A percentile compares a stretch with the other conserved stretches of the same genome.
phyloP scores from a whole-genome alignment of 2,113 vertebrate genomes.

The Megalops atlanticus region DNA sequence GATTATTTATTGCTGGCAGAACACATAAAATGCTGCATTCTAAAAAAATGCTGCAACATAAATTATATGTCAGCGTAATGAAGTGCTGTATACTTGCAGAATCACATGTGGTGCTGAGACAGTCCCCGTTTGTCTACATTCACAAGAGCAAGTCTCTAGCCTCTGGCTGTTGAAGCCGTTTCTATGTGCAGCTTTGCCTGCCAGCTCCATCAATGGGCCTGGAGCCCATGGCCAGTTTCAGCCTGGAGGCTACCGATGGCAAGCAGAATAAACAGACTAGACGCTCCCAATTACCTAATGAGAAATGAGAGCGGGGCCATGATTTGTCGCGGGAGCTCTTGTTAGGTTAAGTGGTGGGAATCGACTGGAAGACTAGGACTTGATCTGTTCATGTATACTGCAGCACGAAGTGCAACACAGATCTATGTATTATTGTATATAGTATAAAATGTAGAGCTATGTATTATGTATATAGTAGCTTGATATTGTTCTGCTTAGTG shows the following conservation, averaged over 20 bases:
- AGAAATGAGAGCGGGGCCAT: constrained; percentile 63
- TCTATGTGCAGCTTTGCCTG: constrained; percentile 41
- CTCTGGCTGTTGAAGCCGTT: constrained; percentile 41
- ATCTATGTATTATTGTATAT: neutral
- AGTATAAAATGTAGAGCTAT: neutral
- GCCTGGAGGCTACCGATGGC: constrained; percentile 62
- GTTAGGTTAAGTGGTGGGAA: constrained; percentile 78
- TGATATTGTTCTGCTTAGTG: neutral
- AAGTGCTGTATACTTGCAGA: neutral
- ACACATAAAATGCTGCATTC: neutral
- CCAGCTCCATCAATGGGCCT: constrained; percentile 39
- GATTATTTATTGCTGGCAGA: neutral
- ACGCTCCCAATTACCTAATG: constrained; percentile 77
- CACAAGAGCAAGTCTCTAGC: neutral
- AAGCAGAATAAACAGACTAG: constrained; percentile 63
- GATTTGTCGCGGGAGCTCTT: constrained; percentile 75
- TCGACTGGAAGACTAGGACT: constrained; percentile 62
- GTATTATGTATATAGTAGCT: neutral
- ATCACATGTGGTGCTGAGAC: neutral
- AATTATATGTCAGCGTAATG: neutral
- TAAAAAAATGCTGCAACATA: neutral
- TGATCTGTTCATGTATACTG: constrained; percentile 39
- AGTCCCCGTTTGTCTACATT: neutral
- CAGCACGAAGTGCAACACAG: neutral
- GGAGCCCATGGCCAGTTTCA: constrained; percentile 46